Conservation (phyloP, 2,888 invertebrate genomes). For the Cantharis rustica region DNA sequence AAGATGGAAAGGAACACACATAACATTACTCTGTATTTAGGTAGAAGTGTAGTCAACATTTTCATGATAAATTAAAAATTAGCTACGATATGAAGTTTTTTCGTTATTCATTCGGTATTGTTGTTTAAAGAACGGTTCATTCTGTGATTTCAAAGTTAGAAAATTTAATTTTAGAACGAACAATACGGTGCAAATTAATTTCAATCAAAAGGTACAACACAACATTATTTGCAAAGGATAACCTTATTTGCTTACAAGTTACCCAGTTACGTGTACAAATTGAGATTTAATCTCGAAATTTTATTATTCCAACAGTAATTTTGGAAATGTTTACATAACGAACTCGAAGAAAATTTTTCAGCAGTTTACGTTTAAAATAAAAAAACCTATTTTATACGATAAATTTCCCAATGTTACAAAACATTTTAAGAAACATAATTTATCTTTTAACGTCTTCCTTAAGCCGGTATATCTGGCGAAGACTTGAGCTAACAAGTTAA, state of each 20-base stretch:
- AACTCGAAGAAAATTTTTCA: not conserved
- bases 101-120: not conserved
- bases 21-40: too few relatives aligned
- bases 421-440: not conserved
- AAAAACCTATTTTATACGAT: not conserved
- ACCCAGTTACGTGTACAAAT: not conserved
- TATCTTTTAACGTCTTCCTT: not conserved
- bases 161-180: not conserved
- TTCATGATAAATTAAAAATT: not conserved
- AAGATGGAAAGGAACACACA: too few relatives aligned
- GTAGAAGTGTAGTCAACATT: too few relatives aligned
- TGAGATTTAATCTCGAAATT: not conserved
- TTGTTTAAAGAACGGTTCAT: not conserved
- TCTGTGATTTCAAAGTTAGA: not conserved
- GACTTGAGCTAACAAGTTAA: not conserved
- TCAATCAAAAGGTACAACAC: not conserved
- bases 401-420: not conserved
- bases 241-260: not conserved
- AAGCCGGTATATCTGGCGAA: not conserved
- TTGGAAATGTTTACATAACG: not conserved
- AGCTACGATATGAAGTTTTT: not conserved
- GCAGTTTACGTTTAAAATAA: not conserved
- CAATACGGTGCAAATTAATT: not conserved
- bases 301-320: not conserved
- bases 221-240: not conserved